Percentiles rank a stretch among this genome's conserved stretches.
These are phyloP conservation scores for Eubasilissa splendida DNA, from an alignment of 2,888 invertebrate genomes.

Conservation along the genomic window DNA sequence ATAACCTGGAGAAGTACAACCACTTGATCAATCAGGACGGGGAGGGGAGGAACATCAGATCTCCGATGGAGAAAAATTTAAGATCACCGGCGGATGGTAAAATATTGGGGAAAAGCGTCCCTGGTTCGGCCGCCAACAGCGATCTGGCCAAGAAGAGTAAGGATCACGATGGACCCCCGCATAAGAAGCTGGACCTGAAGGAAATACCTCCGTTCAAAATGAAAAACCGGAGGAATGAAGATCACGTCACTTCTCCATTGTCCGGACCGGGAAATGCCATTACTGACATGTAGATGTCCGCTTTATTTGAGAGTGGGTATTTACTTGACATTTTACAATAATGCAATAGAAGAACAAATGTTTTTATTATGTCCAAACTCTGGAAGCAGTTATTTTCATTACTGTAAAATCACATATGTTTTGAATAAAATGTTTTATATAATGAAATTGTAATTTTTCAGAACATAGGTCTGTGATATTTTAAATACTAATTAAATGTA, in stretches of 20 bases:
- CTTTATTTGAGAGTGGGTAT: neutral
- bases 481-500: too few relatives aligned
- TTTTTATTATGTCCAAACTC: too few relatives aligned
- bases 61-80: constrained; percentile 68
- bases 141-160: constrained; percentile 70
- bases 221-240: constrained; percentile 61
- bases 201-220: constrained; percentile 72
- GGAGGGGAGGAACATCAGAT: constrained; percentile 70
- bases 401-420: too few relatives aligned
- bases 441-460: too few relatives aligned
- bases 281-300: constrained; percentile 49
- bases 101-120: constrained; percentile 54
- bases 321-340: neutral
- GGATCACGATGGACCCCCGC: constrained; percentile 71
- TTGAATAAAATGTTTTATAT: too few relatives aligned
- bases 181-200: constrained; percentile 71
- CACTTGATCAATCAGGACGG: constrained; percentile 78
- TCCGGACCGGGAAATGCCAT: constrained; percentile 51
- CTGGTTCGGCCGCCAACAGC: constrained; percentile 64
- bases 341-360: too few relatives aligned
- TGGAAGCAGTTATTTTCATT: too few relatives aligned
- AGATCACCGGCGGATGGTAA: constrained; percentile 61
- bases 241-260: constrained; percentile 47
- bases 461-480: too few relatives aligned
- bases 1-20: constrained; percentile 91